Conservation (phyloP, 2,113 vertebrate genomes). For the Cottus gobio region DNA sequence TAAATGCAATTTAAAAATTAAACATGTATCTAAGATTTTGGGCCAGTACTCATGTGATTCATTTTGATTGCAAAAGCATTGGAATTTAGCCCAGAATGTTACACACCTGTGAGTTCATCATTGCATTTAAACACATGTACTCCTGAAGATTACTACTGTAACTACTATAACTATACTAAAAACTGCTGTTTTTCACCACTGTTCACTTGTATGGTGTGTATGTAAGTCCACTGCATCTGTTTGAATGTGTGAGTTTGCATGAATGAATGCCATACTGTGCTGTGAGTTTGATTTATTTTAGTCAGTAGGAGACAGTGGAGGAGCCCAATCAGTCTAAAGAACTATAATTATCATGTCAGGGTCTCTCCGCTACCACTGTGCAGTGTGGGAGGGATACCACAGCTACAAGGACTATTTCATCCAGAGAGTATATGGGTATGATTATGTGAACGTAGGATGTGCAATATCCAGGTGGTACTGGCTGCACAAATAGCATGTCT, state of each 20-base stretch:
- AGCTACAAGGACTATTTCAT: constrained; percentile 46
- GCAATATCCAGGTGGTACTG: not conserved
- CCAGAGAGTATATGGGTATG: not conserved
- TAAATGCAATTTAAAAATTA: not conserved
- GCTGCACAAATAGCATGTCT: not conserved
- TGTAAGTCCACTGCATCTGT: not conserved
- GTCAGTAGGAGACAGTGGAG: constrained; percentile 56
- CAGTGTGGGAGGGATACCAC: constrained; percentile 68
- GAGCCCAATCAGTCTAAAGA: constrained; percentile 66
- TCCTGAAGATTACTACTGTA: not conserved
- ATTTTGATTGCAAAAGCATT: too few relatives aligned
- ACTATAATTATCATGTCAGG: constrained; percentile 77
- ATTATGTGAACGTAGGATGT: not conserved
- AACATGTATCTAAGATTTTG: not conserved
- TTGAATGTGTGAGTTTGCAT: constrained; percentile 4
- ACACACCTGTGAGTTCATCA: not conserved
- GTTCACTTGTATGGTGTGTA: not conserved
- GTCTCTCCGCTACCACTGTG: constrained; percentile 57
- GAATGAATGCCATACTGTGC: constrained; percentile 32
- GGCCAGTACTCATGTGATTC: not conserved
- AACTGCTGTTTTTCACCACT: not conserved
- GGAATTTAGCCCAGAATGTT: not conserved
- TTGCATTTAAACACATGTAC: not conserved
- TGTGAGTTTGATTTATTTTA: constrained; percentile 67
- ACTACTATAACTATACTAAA: too few relatives aligned